These are phyloP conservation scores for Bicyclus anynana DNA, from an alignment of 1,140 invertebrate genomes.

Conservation along the genomic window DNA sequence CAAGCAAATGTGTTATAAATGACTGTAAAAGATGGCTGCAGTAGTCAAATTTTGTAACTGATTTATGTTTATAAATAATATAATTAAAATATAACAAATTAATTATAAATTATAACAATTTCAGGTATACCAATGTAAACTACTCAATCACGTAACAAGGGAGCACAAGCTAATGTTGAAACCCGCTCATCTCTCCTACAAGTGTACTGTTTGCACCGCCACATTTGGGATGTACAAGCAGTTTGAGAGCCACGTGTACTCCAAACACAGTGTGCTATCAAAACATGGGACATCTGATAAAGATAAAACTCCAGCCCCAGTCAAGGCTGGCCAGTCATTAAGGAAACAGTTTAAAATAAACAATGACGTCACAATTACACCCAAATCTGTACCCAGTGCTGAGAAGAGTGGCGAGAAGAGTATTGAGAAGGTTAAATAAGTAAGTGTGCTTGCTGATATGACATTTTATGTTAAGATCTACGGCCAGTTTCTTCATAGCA, in stretches of 20 bases:
- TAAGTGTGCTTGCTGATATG: slow-evolving; percentile 5
- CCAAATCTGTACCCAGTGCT: too few species aligned
- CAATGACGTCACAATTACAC: slow-evolving; percentile 94
- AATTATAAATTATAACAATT: neutral
- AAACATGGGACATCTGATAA: slow-evolving; percentile 90
- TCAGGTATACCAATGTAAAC: slow-evolving; percentile 91
- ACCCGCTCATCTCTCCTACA: slow-evolving; percentile 95
- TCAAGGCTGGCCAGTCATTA: slow-evolving; percentile 81
- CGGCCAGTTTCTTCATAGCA: too few species aligned
- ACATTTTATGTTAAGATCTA: too few species aligned
- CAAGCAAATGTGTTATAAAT: too few species aligned
- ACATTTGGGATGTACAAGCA: slow-evolving; percentile 97
- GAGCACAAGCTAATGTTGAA: slow-evolving; percentile 96
- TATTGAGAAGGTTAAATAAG: too few species aligned
- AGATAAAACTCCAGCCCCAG: slow-evolving; percentile 79
- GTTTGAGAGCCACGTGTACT: slow-evolving; percentile 96
- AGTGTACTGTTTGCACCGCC: slow-evolving; percentile 96
- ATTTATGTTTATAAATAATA: too few species aligned
- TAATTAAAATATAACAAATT: too few species aligned
- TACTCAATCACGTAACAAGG: slow-evolving; percentile 93
- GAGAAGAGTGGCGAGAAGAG: too few species aligned
- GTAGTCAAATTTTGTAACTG: too few species aligned
- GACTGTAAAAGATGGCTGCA: too few species aligned
- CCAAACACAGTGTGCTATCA: slow-evolving; percentile 91
- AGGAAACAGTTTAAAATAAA: slow-evolving; percentile 92